phyloP scores from a whole-genome alignment of 2,797 vertebrate genomes.

The Champsocephalus gunnari region DNA sequence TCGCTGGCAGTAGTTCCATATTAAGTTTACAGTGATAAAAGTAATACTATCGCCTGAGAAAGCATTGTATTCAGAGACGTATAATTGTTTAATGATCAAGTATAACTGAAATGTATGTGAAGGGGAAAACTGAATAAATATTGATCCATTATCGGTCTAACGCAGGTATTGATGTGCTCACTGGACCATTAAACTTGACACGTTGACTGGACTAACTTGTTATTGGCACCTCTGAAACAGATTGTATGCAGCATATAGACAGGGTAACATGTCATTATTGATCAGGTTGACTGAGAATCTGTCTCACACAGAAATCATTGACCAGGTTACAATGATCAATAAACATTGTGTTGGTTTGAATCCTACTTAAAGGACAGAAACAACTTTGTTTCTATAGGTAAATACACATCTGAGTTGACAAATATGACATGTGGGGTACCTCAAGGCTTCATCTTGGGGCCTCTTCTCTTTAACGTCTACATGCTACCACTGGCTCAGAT shows the following conservation, averaged over 20 bases:
- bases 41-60: not conserved
- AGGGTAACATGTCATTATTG: not conserved
- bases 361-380: too few relatives aligned
- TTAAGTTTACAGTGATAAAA: not conserved
- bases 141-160: not conserved
- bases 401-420: too few relatives aligned
- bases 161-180: conserved; percentile 2
- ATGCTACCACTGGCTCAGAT: too few relatives aligned
- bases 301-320: conserved; percentile 5
- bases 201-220: not conserved
- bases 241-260: not conserved
- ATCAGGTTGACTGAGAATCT: conserved; percentile 6
- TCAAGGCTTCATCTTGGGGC: too few relatives aligned
- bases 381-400: too few relatives aligned
- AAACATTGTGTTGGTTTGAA: not conserved
- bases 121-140: not conserved
- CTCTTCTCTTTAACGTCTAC: too few relatives aligned
- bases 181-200: not conserved
- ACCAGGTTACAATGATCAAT: not conserved
- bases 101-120: not conserved
- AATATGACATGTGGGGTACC: too few relatives aligned
- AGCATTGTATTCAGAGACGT: not conserved
- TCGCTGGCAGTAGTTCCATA: not conserved
- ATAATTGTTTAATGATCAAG: too few relatives aligned
- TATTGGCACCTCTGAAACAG: not conserved